Evolutionary conservation across 2,113 vertebrate species (phyloP), one percentile per base, ranked within the genome.

Genomic region (Xiphophorus couchianus): DNA sequence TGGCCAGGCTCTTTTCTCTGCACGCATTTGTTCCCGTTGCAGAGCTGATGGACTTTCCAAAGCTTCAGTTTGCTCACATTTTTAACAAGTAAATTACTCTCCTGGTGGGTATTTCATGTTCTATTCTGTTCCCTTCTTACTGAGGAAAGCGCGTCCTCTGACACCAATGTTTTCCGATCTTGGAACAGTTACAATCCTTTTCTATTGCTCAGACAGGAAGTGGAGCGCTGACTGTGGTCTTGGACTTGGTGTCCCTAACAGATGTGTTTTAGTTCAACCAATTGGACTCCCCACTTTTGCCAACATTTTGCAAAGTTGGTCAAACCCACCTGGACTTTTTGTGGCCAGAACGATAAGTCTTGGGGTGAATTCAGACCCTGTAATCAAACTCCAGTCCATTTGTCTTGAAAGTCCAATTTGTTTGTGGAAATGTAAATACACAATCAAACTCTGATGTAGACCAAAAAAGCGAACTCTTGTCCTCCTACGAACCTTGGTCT

Each of bases 141-240:
- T 63, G 66, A 54, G 48, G 29, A 39, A 44, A 66, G n/a, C 68
- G 30, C 14, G 19, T 80, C 60, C 64, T 78, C 25, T 42, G 71
- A 71, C 58, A 22, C 61, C 62, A 58, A 4, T 60, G 72, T 78
- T 33, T 74, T 80, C 69, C 58, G 74, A 86, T 61, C 31, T 0
- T 62, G 73, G 69, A 73, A 87, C 76, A 15, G 78, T 78, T 65
- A 78, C 35, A 61, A 75, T 62, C 30, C 82, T 25, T 62, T 71
- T 60, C 44, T 66, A 60, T 63, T 67, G 54, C 44, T 71, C 72
- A 73, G 63, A 75, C 77, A 84, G 83, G 89, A 90, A 81, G 74
- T 28, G 13, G n/a, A 77, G 30, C 5, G 1, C 14, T 68, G 48
- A 65, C 42, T 74, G 71, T 65, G 80, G 74, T 78, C 71, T 66